Percentiles rank a stretch among this genome's conserved stretches.
phyloP scores from a whole-genome alignment of 1,140 invertebrate species.

The Triops longicaudatus region DNA sequence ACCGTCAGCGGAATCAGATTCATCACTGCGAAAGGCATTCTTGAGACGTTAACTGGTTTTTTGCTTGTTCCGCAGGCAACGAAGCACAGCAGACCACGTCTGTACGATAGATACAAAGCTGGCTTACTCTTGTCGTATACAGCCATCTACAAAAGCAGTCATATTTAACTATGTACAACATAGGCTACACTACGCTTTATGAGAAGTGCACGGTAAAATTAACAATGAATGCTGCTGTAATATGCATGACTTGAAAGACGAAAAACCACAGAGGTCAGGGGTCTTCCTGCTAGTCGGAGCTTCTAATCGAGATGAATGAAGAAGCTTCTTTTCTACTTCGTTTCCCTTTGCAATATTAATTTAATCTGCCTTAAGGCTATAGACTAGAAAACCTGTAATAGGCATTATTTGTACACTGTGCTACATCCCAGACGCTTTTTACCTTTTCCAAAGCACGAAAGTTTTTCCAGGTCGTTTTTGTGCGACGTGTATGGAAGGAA shows the following conservation, averaged over 20 bases:
- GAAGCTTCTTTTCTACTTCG: neutral
- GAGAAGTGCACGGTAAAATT: neutral
- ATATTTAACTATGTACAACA: neutral
- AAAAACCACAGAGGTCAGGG: neutral
- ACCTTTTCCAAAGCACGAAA: neutral
- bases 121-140: too few relatives aligned
- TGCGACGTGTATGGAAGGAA: neutral
- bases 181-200: neutral
- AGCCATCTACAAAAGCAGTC: neutral
- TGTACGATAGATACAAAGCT: too few relatives aligned
- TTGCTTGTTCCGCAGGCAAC: too few relatives aligned
- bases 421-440: neutral
- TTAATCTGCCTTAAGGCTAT: neutral
- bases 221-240: neutral
- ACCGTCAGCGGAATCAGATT: too few relatives aligned
- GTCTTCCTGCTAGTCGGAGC: neutral
- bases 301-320: neutral
- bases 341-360: neutral
- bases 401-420: neutral
- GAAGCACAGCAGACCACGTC: too few relatives aligned
- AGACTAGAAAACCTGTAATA: constrained; percentile 8
- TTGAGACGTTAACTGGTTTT: too few relatives aligned
- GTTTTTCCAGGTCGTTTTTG: neutral
- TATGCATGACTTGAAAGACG: neutral
- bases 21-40: too few relatives aligned